phyloP scores from a whole-genome alignment of 2,113 vertebrate species.

The Tachycineta bicolor region DNA sequence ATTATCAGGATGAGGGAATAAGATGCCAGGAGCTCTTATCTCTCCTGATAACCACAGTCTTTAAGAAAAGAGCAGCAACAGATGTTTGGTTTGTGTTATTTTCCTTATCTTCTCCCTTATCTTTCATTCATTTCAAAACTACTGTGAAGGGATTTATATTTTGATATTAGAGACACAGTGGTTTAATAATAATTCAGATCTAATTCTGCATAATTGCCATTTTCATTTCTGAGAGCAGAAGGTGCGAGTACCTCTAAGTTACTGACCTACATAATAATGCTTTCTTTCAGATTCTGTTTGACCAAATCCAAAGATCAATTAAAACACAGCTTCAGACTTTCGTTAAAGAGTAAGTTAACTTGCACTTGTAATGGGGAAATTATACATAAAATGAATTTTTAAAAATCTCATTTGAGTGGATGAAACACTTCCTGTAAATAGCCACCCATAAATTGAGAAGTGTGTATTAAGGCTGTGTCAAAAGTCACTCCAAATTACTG shows the following conservation, averaged over 20 bases:
- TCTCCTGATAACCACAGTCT: not conserved
- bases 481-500: not conserved
- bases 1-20: not conserved
- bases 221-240: not conserved
- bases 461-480: not conserved
- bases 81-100: not conserved
- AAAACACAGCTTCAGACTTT: constrained; percentile 95
- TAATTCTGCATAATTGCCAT: not conserved
- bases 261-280: not conserved
- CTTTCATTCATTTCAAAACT: not conserved
- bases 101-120: not conserved
- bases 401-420: not conserved
- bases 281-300: constrained; percentile 91
- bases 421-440: not conserved
- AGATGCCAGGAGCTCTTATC: not conserved
- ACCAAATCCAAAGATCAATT: constrained; percentile 97
- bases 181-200: not conserved
- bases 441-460: not conserved
- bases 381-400: not conserved
- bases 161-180: not conserved
- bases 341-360: constrained; percentile 92
- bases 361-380: not conserved
- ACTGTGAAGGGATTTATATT: not conserved
- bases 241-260: not conserved
- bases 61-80: not conserved